A percentile compares a stretch with the other conserved stretches of the same genome.
These are phyloP conservation scores for Odontocerum albicorne DNA, from an alignment of 2,888 invertebrate genomes.

Conservation along the genomic window DNA sequence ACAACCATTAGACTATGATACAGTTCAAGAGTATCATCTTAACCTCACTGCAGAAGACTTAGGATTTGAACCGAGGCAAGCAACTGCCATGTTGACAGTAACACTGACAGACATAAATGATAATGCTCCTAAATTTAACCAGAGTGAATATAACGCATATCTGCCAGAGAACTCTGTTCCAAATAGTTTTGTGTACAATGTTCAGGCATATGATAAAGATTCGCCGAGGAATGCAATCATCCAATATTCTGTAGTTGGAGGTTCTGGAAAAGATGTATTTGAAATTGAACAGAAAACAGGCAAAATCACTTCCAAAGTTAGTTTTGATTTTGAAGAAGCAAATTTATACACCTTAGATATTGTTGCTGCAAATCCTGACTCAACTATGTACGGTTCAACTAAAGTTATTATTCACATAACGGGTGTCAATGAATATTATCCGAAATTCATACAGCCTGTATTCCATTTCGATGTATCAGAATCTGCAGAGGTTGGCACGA, in stretches of 20 bases:
- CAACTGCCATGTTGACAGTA: constrained; percentile 81
- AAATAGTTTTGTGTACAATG: constrained; percentile 72
- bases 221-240: constrained; percentile 86
- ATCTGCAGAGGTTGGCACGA: constrained; percentile 82
- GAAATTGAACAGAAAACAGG: constrained; percentile 77
- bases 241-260: constrained; percentile 78
- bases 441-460: constrained; percentile 84
- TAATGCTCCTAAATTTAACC: constrained; percentile 86
- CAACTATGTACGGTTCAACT: constrained; percentile 74
- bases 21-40: constrained; percentile 78
- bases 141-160: constrained; percentile 73
- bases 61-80: constrained; percentile 76
- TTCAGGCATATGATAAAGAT: constrained; percentile 81
- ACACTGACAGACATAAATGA: constrained; percentile 92
- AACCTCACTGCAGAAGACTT: constrained; percentile 88
- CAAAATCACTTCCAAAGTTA: constrained; percentile 69
- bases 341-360: constrained; percentile 73
- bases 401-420: constrained; percentile 75
- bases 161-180: constrained; percentile 81
- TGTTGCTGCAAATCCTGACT: constrained; percentile 85
- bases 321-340: constrained; percentile 88
- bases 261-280: constrained; percentile 74
- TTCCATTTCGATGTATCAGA: constrained; percentile 94
- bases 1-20: constrained; percentile 84
- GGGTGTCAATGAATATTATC: constrained; percentile 87